Evolutionary conservation across 2,797 vertebrate genomes (phyloP).

Genomic region (Heteromormyrus szaboi): DNA sequence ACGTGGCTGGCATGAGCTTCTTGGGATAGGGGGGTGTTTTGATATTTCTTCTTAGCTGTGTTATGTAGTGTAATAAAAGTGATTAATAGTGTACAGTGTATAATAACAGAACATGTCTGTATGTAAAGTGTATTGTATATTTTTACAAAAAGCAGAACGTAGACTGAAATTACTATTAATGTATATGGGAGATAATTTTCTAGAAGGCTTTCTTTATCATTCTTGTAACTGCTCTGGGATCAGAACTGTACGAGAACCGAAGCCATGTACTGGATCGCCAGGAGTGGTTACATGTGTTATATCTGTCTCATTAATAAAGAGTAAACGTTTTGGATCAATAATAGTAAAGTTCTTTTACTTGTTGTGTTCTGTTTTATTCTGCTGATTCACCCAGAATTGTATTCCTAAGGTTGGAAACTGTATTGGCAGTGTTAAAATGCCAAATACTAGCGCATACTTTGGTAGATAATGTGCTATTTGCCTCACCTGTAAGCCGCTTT

Average conservation of each 20-base stretch:
- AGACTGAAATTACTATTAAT: slow-evolving; percentile 21
- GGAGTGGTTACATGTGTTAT: slow-evolving; percentile 23
- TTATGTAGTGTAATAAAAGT: slow-evolving; percentile 33
- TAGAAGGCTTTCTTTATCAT: slow-evolving; percentile 22
- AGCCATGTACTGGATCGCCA: slow-evolving; percentile 24
- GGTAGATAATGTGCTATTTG: background rate
- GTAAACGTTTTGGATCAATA: slow-evolving; percentile 25
- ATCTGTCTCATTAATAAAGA: slow-evolving; percentile 29
- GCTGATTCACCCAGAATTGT: background rate
- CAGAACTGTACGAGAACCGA: slow-evolving; percentile 20
- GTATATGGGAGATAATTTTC: slow-evolving; percentile 21
- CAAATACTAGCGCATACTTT: background rate
- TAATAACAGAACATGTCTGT: slow-evolving; percentile 30
- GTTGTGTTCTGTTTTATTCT: background rate
- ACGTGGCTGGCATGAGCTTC: slow-evolving; percentile 11
- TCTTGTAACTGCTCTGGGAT: slow-evolving; percentile 21
- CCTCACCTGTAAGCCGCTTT: background rate
- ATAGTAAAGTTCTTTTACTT: background rate
- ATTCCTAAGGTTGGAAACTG: background rate
- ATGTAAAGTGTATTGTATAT: slow-evolving; percentile 36
- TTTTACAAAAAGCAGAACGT: slow-evolving; percentile 28
- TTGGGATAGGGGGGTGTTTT: slow-evolving; percentile 20
- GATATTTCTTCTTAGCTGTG: slow-evolving; percentile 27
- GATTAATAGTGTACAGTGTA: slow-evolving; percentile 38
- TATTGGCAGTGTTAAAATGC: background rate